phyloP scores from a whole-genome alignment of 1,140 invertebrate species.

The Laupala kohalensis region DNA sequence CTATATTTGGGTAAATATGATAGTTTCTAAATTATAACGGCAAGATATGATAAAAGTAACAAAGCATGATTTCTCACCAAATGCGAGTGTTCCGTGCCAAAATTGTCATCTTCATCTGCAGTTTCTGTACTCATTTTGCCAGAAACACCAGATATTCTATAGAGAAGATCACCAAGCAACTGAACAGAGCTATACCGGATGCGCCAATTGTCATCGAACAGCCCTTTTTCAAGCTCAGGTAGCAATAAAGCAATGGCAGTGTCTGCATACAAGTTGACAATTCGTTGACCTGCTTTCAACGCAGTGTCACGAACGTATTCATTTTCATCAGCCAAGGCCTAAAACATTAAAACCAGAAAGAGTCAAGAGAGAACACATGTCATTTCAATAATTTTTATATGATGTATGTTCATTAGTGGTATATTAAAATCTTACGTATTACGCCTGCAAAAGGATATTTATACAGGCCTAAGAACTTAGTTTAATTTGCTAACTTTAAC shows the following conservation, averaged over 20 bases:
- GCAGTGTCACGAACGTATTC: slow-evolving; percentile 98
- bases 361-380: too few species aligned
- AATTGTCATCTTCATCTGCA: slow-evolving; percentile 95
- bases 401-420: too few species aligned
- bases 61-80: slow-evolving; percentile 29
- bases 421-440: too few species aligned
- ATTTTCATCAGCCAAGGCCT: slow-evolving; percentile 94
- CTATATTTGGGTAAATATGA: too few species aligned
- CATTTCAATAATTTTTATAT: too few species aligned
- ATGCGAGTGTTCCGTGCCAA: slow-evolving; percentile 94
- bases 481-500: too few species aligned
- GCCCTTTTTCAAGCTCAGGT: slow-evolving; percentile 84
- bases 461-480: too few species aligned
- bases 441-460: too few species aligned
- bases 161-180: slow-evolving; percentile 88
- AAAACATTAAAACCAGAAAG: too few species aligned
- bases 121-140: slow-evolving; percentile 99
- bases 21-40: not conserved
- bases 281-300: slow-evolving; percentile 87
- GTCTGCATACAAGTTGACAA: slow-evolving; percentile 93
- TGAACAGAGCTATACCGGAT: slow-evolving; percentile 95
- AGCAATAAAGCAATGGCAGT: slow-evolving; percentile 86
- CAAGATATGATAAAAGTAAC: not conserved
- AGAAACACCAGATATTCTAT: slow-evolving; percentile 91
- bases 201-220: slow-evolving; percentile 97